A percentile compares a stretch with the other conserved stretches of the same genome.
Conservation (phyloP, 2,113 vertebrate species). For the Procavia capensis region DNA sequence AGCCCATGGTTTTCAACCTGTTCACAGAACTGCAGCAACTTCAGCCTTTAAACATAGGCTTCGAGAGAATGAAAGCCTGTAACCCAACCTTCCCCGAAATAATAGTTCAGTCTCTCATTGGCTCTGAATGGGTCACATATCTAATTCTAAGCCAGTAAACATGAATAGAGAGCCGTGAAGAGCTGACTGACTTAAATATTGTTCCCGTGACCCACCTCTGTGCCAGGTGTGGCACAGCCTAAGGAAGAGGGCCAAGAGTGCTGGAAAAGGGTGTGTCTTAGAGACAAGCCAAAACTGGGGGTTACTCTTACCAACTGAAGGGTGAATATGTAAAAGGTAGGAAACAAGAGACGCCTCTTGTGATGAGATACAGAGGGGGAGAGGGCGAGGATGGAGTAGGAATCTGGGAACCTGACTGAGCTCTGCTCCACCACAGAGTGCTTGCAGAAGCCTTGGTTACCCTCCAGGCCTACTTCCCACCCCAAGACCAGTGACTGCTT, state of each 20-base stretch:
- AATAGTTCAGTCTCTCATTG: background rate
- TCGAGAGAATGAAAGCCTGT: fast-evolving
- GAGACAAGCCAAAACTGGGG: background rate
- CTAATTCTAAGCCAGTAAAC: background rate
- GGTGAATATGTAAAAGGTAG: background rate
- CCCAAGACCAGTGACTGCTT: background rate
- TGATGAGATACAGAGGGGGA: too few relatives aligned
- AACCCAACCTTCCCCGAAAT: background rate
- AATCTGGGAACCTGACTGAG: too few relatives aligned
- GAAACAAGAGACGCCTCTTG: background rate
- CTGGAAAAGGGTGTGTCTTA: background rate
- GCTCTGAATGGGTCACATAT: background rate
- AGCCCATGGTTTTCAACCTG: background rate
- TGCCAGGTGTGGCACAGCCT: background rate
- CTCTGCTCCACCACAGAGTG: too few relatives aligned
- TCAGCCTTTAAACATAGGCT: fast-evolving
- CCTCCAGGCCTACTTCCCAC: background rate
- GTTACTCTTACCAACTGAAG: background rate
- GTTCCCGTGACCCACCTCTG: background rate
- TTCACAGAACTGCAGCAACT: background rate
- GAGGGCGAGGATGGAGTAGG: too few relatives aligned
- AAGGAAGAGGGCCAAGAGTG: too few relatives aligned
- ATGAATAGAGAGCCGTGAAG: background rate
- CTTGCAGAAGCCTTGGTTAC: fast-evolving
- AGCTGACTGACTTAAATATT: background rate